Conservation (phyloP, 2,888 invertebrate genomes). For the Tupiocoris notatus region DNA sequence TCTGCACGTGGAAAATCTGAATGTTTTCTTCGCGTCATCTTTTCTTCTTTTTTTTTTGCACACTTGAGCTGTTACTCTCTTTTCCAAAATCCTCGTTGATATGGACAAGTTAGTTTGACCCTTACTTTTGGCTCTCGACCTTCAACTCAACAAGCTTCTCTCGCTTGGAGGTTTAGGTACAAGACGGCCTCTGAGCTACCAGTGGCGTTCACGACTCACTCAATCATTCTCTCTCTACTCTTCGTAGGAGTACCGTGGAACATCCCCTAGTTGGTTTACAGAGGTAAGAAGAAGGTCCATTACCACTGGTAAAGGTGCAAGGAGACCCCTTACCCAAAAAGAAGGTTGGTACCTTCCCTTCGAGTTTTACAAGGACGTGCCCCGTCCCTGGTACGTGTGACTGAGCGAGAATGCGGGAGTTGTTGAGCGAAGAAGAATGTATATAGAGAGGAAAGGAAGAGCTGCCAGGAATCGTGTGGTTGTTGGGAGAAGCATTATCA, state of each 20-base stretch:
- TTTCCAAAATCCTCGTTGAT: not conserved
- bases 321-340: not conserved
- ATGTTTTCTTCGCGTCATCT: no score
- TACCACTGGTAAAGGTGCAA: not conserved
- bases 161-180: not conserved
- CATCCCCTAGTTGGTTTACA: not conserved
- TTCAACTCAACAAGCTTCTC: not conserved
- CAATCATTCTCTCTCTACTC: not conserved
- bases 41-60: no score
- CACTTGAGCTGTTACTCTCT: no score
- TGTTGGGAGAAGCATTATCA: conserved; percentile 31
- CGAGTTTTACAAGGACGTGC: not conserved
- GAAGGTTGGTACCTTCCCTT: no score
- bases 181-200: not conserved
- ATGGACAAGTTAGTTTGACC: not conserved
- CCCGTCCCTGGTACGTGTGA: not conserved
- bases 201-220: not conserved
- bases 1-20: no score
- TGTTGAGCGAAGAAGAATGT: not conserved
- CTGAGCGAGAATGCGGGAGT: not conserved
- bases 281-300: not conserved
- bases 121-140: not conserved
- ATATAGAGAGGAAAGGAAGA: not conserved
- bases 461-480: not conserved
- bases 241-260: not conserved